Percentiles rank a stretch among this genome's conserved stretches.
Evolutionary conservation across 2,113 vertebrate genomes (phyloP).

Genomic region (Halcyon malimbica): DNA sequence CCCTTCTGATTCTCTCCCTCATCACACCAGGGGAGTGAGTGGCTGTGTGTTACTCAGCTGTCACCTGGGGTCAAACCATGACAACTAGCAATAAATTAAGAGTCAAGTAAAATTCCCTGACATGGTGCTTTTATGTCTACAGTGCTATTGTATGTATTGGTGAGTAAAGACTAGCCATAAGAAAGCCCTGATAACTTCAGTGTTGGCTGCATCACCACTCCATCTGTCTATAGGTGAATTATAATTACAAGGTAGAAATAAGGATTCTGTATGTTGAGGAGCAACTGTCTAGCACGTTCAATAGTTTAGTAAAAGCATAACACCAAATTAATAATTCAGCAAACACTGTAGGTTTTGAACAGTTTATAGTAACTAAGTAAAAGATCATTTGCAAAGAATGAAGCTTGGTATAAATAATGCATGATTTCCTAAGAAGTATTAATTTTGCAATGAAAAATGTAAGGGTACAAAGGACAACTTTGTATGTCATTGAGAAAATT

Average conservation of each 20-base stretch:
- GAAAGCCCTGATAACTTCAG: neutral
- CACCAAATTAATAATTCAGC: neutral
- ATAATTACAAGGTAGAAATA: neutral
- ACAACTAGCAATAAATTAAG: neutral
- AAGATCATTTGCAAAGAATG: neutral
- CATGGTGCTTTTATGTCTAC: neutral
- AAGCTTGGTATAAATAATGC: neutral
- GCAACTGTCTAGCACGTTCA: neutral
- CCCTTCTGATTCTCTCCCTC: neutral
- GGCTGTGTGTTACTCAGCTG: neutral
- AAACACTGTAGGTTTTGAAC: neutral
- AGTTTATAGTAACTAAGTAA: neutral
- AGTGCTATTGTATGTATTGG: neutral
- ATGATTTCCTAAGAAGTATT: neutral
- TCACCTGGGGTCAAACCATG: neutral
- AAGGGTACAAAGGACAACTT: neutral
- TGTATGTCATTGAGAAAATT: neutral
- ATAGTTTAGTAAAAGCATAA: neutral
- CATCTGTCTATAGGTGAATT: neutral
- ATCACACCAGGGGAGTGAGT: neutral
- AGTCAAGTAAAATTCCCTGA: neutral
- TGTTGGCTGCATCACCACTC: neutral
- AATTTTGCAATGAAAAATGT: neutral
- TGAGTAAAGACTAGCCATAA: neutral
- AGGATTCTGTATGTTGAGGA: neutral